These are phyloP conservation scores for Platanista minor DNA, from an alignment of 2,113 vertebrate species.

Conservation along the genomic window DNA sequence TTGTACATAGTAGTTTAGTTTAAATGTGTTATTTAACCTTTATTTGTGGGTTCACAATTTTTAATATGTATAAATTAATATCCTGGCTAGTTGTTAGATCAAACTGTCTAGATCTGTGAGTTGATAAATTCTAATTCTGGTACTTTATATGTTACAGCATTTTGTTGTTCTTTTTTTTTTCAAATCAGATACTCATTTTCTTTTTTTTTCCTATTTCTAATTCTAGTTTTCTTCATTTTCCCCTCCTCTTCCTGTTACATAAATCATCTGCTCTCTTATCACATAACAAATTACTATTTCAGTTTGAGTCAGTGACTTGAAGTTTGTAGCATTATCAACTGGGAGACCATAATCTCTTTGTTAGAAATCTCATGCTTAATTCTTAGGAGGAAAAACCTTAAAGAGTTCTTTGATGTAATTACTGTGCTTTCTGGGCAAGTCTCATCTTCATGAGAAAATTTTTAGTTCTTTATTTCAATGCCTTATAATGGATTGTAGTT, in stretches of 20 bases:
- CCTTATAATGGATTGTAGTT: not conserved
- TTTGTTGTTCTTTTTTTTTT: not conserved
- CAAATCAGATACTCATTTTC: not conserved
- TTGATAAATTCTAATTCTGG: conserved; percentile 8
- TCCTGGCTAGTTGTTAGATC: not conserved
- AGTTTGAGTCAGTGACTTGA: not conserved
- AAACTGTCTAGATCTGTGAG: not conserved
- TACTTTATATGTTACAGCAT: not conserved
- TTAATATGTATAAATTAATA: conserved; percentile 13
- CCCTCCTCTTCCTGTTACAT: not conserved
- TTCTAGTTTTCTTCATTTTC: not conserved
- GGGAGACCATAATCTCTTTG: not conserved
- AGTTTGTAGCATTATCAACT: not conserved
- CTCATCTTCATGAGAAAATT: conserved; percentile 13
- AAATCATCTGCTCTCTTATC: not conserved
- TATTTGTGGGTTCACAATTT: not conserved
- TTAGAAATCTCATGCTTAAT: conserved; percentile 15
- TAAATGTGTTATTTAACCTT: conserved; percentile 7
- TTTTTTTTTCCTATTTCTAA: not conserved
- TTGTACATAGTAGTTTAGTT: conserved; percentile 34
- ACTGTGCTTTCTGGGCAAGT: not conserved
- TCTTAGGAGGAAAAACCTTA: not conserved
- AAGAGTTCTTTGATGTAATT: conserved; percentile 34
- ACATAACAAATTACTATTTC: not conserved
- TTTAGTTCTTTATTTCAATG: not conserved